These are phyloP conservation scores for Melitaea cinxia DNA, from an alignment of 1,140 invertebrate genomes.

Conservation along the genomic window DNA sequence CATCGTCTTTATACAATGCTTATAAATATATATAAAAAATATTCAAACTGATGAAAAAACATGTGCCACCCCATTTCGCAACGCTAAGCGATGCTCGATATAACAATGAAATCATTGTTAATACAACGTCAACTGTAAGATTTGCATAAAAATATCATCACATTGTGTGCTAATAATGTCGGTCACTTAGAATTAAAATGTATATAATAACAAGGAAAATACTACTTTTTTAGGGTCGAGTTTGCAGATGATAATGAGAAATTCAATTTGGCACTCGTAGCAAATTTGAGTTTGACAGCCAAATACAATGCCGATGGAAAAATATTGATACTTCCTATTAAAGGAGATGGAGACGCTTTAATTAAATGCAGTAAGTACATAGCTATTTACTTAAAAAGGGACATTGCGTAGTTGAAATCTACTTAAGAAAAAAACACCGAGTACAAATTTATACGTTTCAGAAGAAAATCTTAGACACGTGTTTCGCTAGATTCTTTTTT, in stretches of 20 bases:
- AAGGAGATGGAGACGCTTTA: slow-evolving; percentile 80
- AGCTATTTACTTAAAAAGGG: not conserved
- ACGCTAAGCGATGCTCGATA: not conserved
- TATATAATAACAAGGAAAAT: not conserved
- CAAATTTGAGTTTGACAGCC: slow-evolving; percentile 73
- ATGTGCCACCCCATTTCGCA: too few species aligned
- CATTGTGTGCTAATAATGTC: slow-evolving; percentile 39
- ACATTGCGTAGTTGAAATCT: too few species aligned
- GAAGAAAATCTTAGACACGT: too few species aligned
- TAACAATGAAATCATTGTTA: slow-evolving; percentile 6
- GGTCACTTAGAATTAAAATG: not conserved
- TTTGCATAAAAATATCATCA: slow-evolving; percentile 6
- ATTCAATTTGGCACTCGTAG: slow-evolving; percentile 53
- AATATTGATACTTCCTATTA: slow-evolving; percentile 85
- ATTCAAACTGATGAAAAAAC: too few species aligned
- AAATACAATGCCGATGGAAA: slow-evolving; percentile 83
- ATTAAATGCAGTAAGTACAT: slow-evolving; percentile 81
- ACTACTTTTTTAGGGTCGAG: slow-evolving; percentile 48
- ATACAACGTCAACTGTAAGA: not conserved
- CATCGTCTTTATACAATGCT: too few species aligned
- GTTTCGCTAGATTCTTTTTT: too few species aligned
- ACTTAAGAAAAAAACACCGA: too few species aligned
- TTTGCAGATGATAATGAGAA: slow-evolving; percentile 49
- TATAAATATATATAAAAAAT: too few species aligned
- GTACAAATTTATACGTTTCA: too few species aligned